Evolutionary conservation across 2,888 invertebrate genomes (phyloP).

Genomic region (Sicus ferrugineus): DNA sequence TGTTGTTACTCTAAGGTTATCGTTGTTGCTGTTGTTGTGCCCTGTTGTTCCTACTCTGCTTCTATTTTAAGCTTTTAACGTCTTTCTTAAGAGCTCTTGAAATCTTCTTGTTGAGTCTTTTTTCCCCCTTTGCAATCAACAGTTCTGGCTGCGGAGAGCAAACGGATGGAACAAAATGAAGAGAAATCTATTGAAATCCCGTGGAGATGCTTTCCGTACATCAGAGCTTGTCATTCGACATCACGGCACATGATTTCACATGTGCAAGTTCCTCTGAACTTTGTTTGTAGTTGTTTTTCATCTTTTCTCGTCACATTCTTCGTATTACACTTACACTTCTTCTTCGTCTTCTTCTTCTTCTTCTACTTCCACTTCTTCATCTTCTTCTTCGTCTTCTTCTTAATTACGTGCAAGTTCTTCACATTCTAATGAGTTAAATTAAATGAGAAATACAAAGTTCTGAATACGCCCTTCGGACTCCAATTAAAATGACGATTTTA

Average conservation of each 20-base stretch:
- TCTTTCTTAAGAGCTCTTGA: conserved; percentile 48
- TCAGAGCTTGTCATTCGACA: too few species aligned
- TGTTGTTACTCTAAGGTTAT: not conserved
- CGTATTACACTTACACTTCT: not conserved
- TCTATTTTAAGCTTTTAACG: conserved; percentile 47
- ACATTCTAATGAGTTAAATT: conserved; percentile 50
- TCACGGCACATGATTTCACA: not conserved
- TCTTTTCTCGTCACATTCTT: not conserved
- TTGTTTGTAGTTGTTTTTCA: not conserved
- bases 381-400: not conserved
- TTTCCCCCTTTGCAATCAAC: conserved; percentile 24
- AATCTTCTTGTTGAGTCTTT: conserved; percentile 37
- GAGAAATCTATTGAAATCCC: too few species aligned
- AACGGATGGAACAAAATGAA: too few species aligned
- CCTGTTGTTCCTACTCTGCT: conserved; percentile 28
- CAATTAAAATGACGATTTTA: not conserved
- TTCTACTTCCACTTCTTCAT: not conserved
- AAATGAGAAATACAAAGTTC: conserved; percentile 31
- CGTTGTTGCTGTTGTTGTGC: conserved; percentile 14
- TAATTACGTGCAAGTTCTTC: conserved; percentile 44
- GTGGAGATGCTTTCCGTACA: too few species aligned
- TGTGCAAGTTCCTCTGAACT: not conserved
- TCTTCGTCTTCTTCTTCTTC: not conserved
- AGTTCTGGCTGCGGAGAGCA: not conserved
- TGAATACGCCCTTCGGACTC: not conserved